phyloP scores from a whole-genome alignment of 2,797 vertebrate genomes.

The Antennarius maculatus region DNA sequence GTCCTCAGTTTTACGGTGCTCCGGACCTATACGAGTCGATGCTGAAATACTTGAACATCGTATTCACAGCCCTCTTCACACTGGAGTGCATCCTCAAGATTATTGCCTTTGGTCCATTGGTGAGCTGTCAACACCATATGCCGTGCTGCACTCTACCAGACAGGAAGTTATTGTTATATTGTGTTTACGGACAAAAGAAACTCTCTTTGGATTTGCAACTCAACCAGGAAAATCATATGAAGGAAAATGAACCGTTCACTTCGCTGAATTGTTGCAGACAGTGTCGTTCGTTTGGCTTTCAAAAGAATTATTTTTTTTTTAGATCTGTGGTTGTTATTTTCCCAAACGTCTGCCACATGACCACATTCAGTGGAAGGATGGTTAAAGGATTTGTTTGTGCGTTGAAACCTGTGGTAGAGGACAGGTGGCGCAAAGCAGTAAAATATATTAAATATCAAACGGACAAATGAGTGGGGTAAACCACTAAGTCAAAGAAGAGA shows the following conservation, averaged over 20 bases:
- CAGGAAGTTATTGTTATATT: slow-evolving; percentile 16
- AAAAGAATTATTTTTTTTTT: not conserved
- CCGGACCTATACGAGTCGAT: slow-evolving; percentile 90
- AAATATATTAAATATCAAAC: not conserved
- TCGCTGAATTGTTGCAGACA: slow-evolving; percentile 2
- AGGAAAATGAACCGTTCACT: not conserved
- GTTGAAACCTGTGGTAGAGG: not conserved
- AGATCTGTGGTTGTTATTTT: not conserved
- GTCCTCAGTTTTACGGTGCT: slow-evolving; percentile 89
- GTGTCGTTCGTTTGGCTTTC: not conserved
- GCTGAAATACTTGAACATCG: slow-evolving; percentile 95
- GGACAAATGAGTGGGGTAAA: not conserved
- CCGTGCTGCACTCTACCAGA: slow-evolving; percentile 1
- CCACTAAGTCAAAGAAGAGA: slow-evolving; percentile 1
- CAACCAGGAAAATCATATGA: not conserved
- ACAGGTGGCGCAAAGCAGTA: not conserved
- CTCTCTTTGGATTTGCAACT: slow-evolving; percentile 10
- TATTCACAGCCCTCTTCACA: slow-evolving; percentile 97
- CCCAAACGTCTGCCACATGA: not conserved
- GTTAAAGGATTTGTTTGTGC: not conserved
- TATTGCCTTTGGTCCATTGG: slow-evolving; percentile 96
- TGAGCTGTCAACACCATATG: slow-evolving; percentile 69
- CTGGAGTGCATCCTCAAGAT: slow-evolving; percentile 97
- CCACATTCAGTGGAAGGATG: not conserved
- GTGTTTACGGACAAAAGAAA: slow-evolving; percentile 23